A percentile compares a stretch with the other conserved stretches of the same genome.
Conservation (phyloP, 2,888 invertebrate species). For the Mellilla xanthometata region DNA sequence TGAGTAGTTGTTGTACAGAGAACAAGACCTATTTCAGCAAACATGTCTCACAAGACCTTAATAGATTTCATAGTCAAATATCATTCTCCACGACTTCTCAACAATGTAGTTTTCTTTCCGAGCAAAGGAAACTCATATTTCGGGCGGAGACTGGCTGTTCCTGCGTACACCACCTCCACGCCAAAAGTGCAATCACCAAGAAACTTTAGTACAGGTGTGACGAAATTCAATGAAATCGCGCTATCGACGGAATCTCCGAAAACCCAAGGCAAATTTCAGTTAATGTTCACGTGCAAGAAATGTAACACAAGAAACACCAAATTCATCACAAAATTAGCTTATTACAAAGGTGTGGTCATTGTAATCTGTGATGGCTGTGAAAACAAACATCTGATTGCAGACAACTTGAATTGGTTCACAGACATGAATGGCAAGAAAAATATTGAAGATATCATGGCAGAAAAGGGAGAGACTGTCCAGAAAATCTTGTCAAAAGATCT, state of each 20-base stretch:
- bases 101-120: constrained; percentile 71
- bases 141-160: constrained; percentile 58
- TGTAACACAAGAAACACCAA: constrained; percentile 90
- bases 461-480: constrained; percentile 92
- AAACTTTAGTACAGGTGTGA: constrained; percentile 52
- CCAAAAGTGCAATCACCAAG: constrained; percentile 60
- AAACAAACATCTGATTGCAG: constrained; percentile 97
- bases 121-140: constrained; percentile 72
- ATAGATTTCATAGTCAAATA: constrained; percentile 75
- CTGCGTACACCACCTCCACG: constrained; percentile 54
- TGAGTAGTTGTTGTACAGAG: no score
- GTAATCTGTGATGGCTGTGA: constrained; percentile 93
- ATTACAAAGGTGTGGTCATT: constrained; percentile 95
- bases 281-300: constrained; percentile 95
- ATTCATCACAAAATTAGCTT: constrained; percentile 92
- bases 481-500: constrained; percentile 77
- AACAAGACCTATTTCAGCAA: background rate
- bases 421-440: constrained; percentile 90
- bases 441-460: constrained; percentile 94
- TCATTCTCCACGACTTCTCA: constrained; percentile 67
- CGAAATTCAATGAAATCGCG: constrained; percentile 46
- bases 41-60: constrained; percentile 68
- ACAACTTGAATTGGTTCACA: constrained; percentile 97
- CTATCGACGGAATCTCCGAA: constrained; percentile 42
- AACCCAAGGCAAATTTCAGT: constrained; percentile 83